These are phyloP conservation scores for Pygoscelis antarcticus DNA, from an alignment of 2,113 vertebrate genomes.

Conservation along the genomic window DNA sequence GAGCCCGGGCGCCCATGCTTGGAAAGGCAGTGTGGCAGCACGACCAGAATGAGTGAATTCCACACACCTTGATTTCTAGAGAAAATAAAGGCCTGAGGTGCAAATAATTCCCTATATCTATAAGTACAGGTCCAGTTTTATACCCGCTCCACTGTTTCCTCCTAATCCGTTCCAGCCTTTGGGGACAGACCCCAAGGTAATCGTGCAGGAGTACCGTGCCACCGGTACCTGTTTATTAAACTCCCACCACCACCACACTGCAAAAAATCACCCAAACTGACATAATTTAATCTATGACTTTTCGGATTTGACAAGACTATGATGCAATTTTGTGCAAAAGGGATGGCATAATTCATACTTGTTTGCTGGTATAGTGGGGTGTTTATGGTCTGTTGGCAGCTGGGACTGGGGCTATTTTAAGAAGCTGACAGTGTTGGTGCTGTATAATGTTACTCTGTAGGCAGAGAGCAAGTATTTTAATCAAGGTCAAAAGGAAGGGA, in stretches of 20 bases:
- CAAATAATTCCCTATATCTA: not conserved
- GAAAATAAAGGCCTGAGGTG: not conserved
- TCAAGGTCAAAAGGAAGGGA: conserved; percentile 23
- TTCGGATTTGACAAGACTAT: not conserved
- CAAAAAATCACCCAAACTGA: not conserved
- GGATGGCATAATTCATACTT: not conserved
- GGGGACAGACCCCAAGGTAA: not conserved
- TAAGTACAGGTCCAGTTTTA: not conserved
- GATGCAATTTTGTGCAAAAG: not conserved
- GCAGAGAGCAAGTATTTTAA: conserved; percentile 12
- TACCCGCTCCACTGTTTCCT: not conserved
- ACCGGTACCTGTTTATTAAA: not conserved
- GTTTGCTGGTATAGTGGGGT: not conserved
- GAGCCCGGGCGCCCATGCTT: not conserved
- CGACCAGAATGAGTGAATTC: not conserved
- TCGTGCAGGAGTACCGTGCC: not conserved
- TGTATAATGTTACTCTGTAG: conserved; percentile 26
- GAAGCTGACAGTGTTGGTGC: not conserved
- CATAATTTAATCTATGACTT: not conserved
- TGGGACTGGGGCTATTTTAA: conserved; percentile 33
- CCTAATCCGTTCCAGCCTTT: not conserved
- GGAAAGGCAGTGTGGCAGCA: not conserved
- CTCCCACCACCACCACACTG: fast-evolving
- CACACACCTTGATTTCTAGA: not conserved
- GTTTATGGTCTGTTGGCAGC: not conserved